Conservation (phyloP, 2,797 vertebrate genomes). For the Danionella dracula region DNA sequence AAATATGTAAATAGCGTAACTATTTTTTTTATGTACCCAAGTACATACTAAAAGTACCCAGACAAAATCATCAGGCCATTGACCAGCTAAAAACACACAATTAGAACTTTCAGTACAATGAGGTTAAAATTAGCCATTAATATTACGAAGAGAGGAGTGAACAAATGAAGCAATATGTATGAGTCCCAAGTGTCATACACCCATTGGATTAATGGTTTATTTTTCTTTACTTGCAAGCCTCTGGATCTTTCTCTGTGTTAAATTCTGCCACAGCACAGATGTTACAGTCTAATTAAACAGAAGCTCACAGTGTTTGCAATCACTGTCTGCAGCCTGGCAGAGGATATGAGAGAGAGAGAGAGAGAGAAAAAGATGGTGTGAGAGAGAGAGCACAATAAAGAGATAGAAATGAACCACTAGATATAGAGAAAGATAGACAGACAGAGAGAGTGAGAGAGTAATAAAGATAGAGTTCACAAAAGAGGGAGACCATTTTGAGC, state of each 20-base stretch:
- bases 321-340: conserved; percentile 22
- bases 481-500: too few relatives aligned
- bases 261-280: conserved; percentile 43
- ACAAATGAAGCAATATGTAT: conserved; percentile 30
- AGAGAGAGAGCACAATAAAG: conserved; percentile 2
- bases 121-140: too few relatives aligned
- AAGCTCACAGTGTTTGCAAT: conserved; percentile 33
- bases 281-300: conserved; percentile 52
- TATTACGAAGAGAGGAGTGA: too few relatives aligned
- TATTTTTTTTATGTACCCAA: too few relatives aligned
- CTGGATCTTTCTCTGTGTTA: conserved; percentile 28
- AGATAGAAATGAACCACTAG: too few relatives aligned
- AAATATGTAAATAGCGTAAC: too few relatives aligned
- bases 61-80: too few relatives aligned
- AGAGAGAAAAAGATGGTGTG: background rate
- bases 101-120: too few relatives aligned
- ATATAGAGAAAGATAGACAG: conserved; percentile 16
- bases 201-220: conserved; percentile 34
- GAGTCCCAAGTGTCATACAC: conserved; percentile 23
- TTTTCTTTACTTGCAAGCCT: conserved; percentile 11
- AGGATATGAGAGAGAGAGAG: conserved; percentile 24
- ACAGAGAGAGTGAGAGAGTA: conserved; percentile 6
- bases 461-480: conserved; percentile 21
- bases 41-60: too few relatives aligned
- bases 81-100: too few relatives aligned